Evolutionary conservation across 2,888 invertebrate species (phyloP).

Genomic region (Cantharis rufa): DNA sequence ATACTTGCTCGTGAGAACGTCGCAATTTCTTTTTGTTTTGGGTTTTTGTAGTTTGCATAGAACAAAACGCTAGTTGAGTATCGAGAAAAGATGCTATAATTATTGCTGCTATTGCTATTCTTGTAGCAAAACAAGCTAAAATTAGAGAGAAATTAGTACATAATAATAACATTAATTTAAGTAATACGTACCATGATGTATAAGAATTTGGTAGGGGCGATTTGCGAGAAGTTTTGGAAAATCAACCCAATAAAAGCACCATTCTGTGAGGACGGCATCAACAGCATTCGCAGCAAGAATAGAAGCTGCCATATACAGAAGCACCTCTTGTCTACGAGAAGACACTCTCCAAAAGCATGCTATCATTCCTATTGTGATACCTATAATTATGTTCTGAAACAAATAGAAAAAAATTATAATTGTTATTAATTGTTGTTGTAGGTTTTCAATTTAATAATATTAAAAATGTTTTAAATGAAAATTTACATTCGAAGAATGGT

Average conservation of each 20-base stretch:
- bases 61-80: conserved; percentile 58
- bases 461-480: not conserved
- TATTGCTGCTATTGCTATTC: conserved; percentile 55
- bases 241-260: conserved; percentile 54
- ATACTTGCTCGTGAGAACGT: conserved; percentile 55
- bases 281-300: conserved; percentile 60
- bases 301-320: conserved; percentile 59
- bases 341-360: conserved; percentile 56
- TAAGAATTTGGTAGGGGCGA: conserved; percentile 51
- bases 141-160: conserved; percentile 31
- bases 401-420: conserved; percentile 10
- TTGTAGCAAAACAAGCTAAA: conserved; percentile 58
- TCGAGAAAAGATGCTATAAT: conserved; percentile 57
- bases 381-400: conserved; percentile 58
- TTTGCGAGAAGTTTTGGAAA: conserved; percentile 45
- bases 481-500: not conserved
- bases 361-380: conserved; percentile 56
- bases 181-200: conserved; percentile 51
- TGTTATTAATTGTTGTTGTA: not conserved
- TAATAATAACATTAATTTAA: not conserved
- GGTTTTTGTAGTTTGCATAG: conserved; percentile 51
- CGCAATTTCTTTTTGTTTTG: conserved; percentile 39
- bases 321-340: conserved; percentile 54
- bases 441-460: not conserved
- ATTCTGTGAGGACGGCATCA: conserved; percentile 60